phyloP scores from a whole-genome alignment of 2,113 vertebrate genomes.

The Ailuropoda melanoleuca region DNA sequence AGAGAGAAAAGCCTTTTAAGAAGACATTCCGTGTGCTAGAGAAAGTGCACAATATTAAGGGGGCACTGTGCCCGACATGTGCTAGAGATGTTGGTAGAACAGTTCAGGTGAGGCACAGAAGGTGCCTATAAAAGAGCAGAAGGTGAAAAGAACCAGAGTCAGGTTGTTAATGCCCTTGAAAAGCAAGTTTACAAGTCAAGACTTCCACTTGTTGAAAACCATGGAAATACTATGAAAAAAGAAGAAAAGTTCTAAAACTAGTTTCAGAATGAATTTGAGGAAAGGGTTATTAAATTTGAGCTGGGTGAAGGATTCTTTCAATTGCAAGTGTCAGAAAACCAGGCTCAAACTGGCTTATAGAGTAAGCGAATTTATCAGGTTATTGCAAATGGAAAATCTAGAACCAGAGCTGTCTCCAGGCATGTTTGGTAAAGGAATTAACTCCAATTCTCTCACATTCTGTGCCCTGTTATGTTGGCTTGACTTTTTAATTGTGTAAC shows the following conservation, averaged over 20 bases:
- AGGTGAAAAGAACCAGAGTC: neutral
- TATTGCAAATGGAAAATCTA: neutral
- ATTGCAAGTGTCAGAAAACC: conserved; percentile 28
- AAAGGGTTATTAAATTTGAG: conserved; percentile 39
- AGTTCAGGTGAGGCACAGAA: neutral
- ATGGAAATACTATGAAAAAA: neutral
- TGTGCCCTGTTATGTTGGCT: neutral
- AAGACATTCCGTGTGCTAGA: neutral
- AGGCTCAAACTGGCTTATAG: neutral
- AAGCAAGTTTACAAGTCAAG: neutral
- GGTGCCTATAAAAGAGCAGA: neutral
- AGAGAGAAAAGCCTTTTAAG: neutral
- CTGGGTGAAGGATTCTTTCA: conserved; percentile 45
- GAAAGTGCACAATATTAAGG: neutral
- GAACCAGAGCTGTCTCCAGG: neutral
- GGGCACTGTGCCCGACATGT: rapidly evolving
- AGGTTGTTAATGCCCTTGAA: neutral
- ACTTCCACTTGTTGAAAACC: neutral
- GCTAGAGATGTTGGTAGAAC: neutral
- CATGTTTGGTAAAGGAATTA: conserved; percentile 31
- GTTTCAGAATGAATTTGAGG: conserved; percentile 38
- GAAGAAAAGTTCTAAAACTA: neutral
- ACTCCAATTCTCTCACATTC: neutral
- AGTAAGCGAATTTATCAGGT: conserved; percentile 42
- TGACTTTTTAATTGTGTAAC: neutral